Conservation (phyloP, 2,888 invertebrate genomes). For the Agriopis aurantiaria region DNA sequence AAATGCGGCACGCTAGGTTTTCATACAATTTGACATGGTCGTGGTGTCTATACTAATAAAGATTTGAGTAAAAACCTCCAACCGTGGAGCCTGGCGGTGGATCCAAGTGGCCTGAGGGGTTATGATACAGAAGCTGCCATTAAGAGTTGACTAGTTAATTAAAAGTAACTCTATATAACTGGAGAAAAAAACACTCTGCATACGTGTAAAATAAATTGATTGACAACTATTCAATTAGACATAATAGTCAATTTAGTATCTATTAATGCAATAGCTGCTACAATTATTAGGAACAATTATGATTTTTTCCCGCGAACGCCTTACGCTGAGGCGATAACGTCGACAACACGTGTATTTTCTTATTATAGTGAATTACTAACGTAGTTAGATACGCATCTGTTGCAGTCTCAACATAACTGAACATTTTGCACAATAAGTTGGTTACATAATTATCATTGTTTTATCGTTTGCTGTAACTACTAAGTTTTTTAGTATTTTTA, state of each 20-base stretch:
- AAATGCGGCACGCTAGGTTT: no score
- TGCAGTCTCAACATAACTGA: not conserved
- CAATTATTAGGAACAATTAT: constrained; percentile 2
- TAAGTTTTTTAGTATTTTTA: not conserved
- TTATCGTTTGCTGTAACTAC: not conserved
- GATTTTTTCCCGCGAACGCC: constrained; percentile 1
- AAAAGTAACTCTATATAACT: no score
- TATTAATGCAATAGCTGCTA: not conserved
- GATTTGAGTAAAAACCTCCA: no score
- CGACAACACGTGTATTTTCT: not conserved
- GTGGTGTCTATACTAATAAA: no score
- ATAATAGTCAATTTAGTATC: constrained; percentile 2
- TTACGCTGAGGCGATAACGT: not conserved
- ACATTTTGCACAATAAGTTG: constrained; percentile 3
- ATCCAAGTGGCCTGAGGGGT: no score
- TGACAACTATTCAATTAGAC: not conserved
- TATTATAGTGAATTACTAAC: not conserved
- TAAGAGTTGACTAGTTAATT: no score
- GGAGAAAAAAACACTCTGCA: no score
- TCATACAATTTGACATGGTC: no score
- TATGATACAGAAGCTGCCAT: no score
- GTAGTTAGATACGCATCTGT: constrained; percentile 8
- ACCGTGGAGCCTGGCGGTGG: no score
- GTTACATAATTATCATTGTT: constrained; percentile 2
- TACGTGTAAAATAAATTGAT: no score